A percentile compares a stretch with the other conserved stretches of the same genome.
Conservation (phyloP, 2,113 vertebrate genomes). For the Grallaria varia region DNA sequence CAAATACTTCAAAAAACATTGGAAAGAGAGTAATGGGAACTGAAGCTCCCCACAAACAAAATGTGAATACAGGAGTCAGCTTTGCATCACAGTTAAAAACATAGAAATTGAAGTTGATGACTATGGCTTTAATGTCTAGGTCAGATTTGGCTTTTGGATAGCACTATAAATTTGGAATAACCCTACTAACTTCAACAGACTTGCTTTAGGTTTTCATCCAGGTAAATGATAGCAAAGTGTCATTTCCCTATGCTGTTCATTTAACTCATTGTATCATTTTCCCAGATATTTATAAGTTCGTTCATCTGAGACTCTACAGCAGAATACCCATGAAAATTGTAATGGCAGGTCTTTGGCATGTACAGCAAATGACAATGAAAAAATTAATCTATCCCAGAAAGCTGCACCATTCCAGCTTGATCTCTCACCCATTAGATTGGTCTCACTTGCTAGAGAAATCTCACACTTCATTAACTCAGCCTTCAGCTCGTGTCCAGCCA, state of each 20-base stretch:
- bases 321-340: neutral
- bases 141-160: neutral
- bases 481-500: neutral
- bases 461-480: neutral
- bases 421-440: neutral
- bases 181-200: neutral
- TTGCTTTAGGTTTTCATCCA: neutral
- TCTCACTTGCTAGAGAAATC: neutral
- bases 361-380: neutral
- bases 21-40: neutral
- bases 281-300: neutral
- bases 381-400: neutral
- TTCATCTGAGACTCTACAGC: neutral
- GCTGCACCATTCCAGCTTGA: neutral
- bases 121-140: neutral
- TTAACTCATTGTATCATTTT: neutral
- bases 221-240: neutral
- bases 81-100: neutral
- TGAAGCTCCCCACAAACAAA: neutral
- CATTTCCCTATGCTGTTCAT: neutral
- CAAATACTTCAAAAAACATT: neutral
- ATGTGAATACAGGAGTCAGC: neutral
- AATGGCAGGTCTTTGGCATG: neutral
- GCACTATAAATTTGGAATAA: neutral
- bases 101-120: neutral